Evolutionary conservation across 2,888 invertebrate species (phyloP), one percentile per base, ranked within the genome.

Genomic region (Tolmerus cingulatus): DNA sequence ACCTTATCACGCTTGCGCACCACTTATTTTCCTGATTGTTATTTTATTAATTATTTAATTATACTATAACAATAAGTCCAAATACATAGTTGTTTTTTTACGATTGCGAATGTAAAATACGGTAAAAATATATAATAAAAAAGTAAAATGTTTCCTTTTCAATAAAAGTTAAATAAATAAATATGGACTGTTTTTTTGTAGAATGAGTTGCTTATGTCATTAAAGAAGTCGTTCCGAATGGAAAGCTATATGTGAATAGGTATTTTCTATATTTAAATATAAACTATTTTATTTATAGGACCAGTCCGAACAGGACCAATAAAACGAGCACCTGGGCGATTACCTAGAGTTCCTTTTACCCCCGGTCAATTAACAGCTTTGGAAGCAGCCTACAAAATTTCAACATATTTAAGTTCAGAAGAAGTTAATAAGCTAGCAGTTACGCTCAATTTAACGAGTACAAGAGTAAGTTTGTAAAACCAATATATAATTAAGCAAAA

Each of bases 311-410:
- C 90, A 81, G 91, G 92, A 2, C 92, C 93, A 9, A 90, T 93
- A 37, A 94, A 94, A 90, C 92, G 95, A 14, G 94, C 94, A 87
- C 92, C 94, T 14, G 95, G 95, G 9, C 92, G 95, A 46, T 93
- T 95, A 90, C 95, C 95, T 0, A 92, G 96, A 84, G 96, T 96
- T 89, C 96, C 96, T 0, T 96, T 96, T 90, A 95, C 96, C 7
- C 93, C 94, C 34, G 92, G 93, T 12, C 96, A 96, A 91, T 91
- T 96, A 5, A 93, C 94, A 46, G 92, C 95, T 8, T 91, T 96
- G 89, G 96, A 96, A 91, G 93, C 93, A 9, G 95, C 95, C 89
- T 96, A 95, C 90, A 94, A 93, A 87, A 92, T 92, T 37, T 94
- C 94, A 40, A 95, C 95, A 78, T 96, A 96, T 91, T 92, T 96